These are phyloP conservation scores for Megatriorchis doriae DNA, from an alignment of 2,113 vertebrate genomes.

Conservation along the genomic window DNA sequence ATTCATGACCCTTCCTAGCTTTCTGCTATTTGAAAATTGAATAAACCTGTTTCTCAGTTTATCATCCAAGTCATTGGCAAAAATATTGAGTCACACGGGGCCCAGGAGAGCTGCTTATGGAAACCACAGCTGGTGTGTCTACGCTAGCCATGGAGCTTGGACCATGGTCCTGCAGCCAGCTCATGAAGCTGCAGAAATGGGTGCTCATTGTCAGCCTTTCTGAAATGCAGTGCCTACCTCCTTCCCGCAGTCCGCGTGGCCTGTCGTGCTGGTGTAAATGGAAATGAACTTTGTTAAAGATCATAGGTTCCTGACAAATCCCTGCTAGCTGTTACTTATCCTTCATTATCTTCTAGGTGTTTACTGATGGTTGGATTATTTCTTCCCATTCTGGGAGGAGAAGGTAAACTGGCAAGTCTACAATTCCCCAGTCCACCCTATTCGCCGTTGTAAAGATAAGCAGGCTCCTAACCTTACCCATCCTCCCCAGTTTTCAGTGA, in stretches of 20 bases:
- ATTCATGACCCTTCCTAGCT: not conserved
- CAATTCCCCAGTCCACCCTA: not conserved
- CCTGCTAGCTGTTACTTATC: not conserved
- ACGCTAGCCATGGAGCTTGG: fast-evolving
- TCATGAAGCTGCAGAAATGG: not conserved
- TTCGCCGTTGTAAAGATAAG: not conserved
- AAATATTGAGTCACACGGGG: fast-evolving
- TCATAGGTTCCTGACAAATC: not conserved
- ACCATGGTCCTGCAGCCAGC: fast-evolving
- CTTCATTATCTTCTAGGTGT: not conserved
- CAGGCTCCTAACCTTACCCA: not conserved
- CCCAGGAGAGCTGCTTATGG: not conserved
- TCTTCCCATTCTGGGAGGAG: not conserved
- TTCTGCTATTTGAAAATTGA: not conserved
- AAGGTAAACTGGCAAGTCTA: not conserved
- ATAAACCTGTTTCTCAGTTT: not conserved
- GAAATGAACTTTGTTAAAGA: not conserved
- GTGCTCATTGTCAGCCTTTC: not conserved
- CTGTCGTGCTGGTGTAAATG: not conserved
- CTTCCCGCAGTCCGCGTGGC: fast-evolving
- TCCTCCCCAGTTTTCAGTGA: not conserved
- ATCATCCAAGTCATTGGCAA: fast-evolving
- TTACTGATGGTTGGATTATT: not conserved
- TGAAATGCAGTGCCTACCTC: not conserved
- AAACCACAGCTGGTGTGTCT: not conserved